Evolutionary conservation across 1,140 invertebrate genomes (phyloP).

Genomic region (Neodiprion fabricii): DNA sequence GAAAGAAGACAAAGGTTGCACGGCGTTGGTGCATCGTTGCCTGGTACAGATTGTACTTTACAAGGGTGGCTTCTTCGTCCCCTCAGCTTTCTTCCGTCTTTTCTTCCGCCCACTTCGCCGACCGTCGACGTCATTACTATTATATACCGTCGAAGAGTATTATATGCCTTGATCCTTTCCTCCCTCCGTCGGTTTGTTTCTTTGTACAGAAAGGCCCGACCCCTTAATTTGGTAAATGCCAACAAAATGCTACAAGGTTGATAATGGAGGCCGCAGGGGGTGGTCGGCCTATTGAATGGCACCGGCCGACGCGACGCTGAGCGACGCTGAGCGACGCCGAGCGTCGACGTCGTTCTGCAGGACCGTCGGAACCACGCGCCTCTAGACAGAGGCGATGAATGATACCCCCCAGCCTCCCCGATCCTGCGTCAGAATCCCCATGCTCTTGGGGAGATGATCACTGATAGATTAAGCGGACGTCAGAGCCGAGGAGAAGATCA

Average conservation of each 20-base stretch:
- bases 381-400: slow-evolving; percentile 16
- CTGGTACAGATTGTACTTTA: no score
- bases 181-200: no score
- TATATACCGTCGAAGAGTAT: no score
- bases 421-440: neutral
- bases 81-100: no score
- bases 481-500: slow-evolving; percentile 5
- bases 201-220: neutral
- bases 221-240: slow-evolving; percentile 51
- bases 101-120: no score
- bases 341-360: slow-evolving; percentile 15
- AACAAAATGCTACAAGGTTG: slow-evolving; percentile 40
- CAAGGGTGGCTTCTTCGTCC: no score
- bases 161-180: no score
- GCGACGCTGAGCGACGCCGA: slow-evolving; percentile 22
- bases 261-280: slow-evolving; percentile 34
- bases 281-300: neutral
- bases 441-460: neutral
- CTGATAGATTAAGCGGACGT: neutral
- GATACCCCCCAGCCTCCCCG: neutral
- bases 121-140: no score
- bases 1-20: no score
- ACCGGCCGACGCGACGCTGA: neutral
- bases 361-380: slow-evolving; percentile 38
- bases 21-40: no score